phyloP scores from a whole-genome alignment of 2,113 vertebrate species.

The Channa maculata region DNA sequence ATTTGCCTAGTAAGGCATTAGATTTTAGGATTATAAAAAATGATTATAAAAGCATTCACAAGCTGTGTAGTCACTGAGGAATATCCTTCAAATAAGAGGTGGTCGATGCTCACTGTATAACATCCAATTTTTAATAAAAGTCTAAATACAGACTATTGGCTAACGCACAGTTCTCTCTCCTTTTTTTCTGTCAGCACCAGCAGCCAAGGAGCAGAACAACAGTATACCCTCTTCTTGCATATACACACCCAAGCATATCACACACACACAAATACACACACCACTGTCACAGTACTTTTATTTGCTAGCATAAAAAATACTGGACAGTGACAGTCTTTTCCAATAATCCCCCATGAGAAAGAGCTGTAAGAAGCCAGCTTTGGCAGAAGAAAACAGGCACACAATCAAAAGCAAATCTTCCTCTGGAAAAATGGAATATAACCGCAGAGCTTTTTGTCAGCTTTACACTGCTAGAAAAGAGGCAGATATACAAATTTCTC shows the following conservation, averaged over 20 bases:
- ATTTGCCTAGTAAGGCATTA: slow-evolving; percentile 1
- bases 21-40: slow-evolving; percentile 34
- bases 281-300: slow-evolving; percentile 29
- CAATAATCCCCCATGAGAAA: slow-evolving; percentile 62
- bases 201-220: slow-evolving; percentile 9
- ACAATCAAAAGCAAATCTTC: slow-evolving; percentile 67
- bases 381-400: slow-evolving; percentile 44
- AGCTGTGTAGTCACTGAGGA: slow-evolving; percentile 19
- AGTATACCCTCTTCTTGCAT: slow-evolving; percentile 13
- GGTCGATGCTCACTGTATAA: slow-evolving; percentile 14
- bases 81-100: slow-evolving; percentile 1
- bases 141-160: slow-evolving; percentile 12
- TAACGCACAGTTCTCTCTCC: slow-evolving; percentile 22
- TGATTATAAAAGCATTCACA: slow-evolving; percentile 27
- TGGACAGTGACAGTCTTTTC: slow-evolving; percentile 59
- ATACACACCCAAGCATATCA: slow-evolving; percentile 12
- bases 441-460: slow-evolving; percentile 64
- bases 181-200: slow-evolving; percentile 41
- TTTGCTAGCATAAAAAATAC: slow-evolving; percentile 39
- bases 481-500: slow-evolving; percentile 64
- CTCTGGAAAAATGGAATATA: slow-evolving; percentile 65
- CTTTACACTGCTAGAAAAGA: slow-evolving; percentile 54
- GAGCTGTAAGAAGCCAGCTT: slow-evolving; percentile 56
- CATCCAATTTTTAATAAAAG: slow-evolving; percentile 40
- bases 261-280: slow-evolving; percentile 3